phyloP scores from a whole-genome alignment of 2,888 invertebrate genomes.

The Criorhina ranunculi region DNA sequence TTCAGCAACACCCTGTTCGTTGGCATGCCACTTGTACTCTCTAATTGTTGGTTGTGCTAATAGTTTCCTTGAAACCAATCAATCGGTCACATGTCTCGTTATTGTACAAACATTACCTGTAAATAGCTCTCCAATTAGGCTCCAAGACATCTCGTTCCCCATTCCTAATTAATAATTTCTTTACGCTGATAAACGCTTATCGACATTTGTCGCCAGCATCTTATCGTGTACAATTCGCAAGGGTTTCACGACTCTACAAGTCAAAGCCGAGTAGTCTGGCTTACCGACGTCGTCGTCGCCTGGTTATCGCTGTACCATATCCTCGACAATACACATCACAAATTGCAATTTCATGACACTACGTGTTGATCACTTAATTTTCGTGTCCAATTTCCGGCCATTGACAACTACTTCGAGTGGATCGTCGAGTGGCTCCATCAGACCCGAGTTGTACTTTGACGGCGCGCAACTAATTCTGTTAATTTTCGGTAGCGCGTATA shows the following conservation, averaged over 20 bases:
- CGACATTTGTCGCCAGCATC: constrained; percentile 10
- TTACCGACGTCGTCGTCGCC: constrained; percentile 3
- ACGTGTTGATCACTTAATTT: constrained; percentile 35
- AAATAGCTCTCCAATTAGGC: constrained; percentile 39
- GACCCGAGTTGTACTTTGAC: constrained; percentile 55
- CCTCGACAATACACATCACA: constrained; percentile 24
- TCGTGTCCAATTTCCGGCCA: constrained; percentile 64
- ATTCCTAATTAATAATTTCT: constrained; percentile 35
- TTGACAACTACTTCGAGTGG: constrained; percentile 38
- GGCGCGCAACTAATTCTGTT: constrained; percentile 77
- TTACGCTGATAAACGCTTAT: constrained; percentile 27
- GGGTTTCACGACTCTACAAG: constrained; percentile 6
- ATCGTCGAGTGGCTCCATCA: constrained; percentile 29
- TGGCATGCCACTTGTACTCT: neutral
- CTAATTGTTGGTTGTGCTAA: neutral
- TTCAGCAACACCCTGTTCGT: neutral
- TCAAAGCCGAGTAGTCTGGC: neutral
- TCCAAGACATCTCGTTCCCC: constrained; percentile 36
- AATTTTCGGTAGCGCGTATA: constrained; percentile 83
- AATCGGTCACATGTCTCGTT: constrained; percentile 30
- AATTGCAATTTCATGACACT: constrained; percentile 34
- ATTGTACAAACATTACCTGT: constrained; percentile 23
- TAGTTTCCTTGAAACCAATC: constrained; percentile 43
- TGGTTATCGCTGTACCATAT: constrained; percentile 13
- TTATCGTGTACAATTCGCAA: constrained; percentile 6